Evolutionary conservation across 2,797 vertebrate genomes (phyloP).

Genomic region (Serranus cabrilla): DNA sequence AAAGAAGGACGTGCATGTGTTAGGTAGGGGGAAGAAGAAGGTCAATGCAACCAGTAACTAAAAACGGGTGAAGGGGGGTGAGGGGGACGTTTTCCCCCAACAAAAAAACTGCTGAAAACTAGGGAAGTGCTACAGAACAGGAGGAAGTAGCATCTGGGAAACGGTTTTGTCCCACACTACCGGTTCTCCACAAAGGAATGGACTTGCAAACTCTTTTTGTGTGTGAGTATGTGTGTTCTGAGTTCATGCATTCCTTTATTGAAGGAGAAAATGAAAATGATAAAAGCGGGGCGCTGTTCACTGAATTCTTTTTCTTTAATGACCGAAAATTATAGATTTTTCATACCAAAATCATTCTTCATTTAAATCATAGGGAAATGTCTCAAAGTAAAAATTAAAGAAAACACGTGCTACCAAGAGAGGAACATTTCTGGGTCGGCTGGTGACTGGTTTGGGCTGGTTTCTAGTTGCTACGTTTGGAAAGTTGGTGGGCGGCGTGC

Average conservation of each 20-base stretch:
- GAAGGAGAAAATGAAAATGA: conserved; percentile 87
- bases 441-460: conserved; percentile 90
- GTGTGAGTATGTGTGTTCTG: conserved; percentile 79
- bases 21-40: conserved; percentile 91
- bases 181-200: conserved; percentile 88
- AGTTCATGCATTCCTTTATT: conserved; percentile 96
- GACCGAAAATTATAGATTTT: conserved; percentile 83
- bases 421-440: conserved; percentile 89
- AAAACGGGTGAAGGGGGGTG: conserved; percentile 87
- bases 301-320: conserved; percentile 65
- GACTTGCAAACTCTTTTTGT: conserved; percentile 92
- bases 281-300: conserved; percentile 83
- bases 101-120: conserved; percentile 86
- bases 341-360: conserved; percentile 86
- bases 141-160: conserved; percentile 84
- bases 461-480: conserved; percentile 93
- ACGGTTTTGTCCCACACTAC: conserved; percentile 87
- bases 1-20: conserved; percentile 99
- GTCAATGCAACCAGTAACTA: conserved; percentile 96
- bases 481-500: conserved; percentile 99
- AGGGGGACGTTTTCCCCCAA: conserved; percentile 80
- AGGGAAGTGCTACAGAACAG: conserved; percentile 84
- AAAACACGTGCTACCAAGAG: conserved; percentile 93
- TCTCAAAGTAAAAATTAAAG: conserved; percentile 85
- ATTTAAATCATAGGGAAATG: conserved; percentile 88